Evolutionary conservation across 2,797 vertebrate species (phyloP).

Genomic region (Amazona finschi): DNA sequence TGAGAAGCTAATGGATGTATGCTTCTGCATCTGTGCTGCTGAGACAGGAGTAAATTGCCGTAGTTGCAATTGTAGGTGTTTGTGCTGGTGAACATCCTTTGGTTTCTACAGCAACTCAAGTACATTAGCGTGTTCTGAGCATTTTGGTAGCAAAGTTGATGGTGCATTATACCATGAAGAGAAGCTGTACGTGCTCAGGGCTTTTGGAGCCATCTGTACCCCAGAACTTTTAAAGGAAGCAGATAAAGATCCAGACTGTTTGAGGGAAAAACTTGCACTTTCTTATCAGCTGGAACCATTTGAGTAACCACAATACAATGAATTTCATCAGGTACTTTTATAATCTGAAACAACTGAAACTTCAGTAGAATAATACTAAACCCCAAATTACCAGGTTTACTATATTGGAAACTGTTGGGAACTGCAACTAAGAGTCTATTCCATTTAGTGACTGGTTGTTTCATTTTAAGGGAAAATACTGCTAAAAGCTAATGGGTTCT

Average conservation of each 20-base stretch:
- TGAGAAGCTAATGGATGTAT: neutral
- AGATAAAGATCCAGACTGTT: neutral
- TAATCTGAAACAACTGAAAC: neutral
- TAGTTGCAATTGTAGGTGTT: neutral
- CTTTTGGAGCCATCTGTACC: neutral
- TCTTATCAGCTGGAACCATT: neutral
- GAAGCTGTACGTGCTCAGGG: neutral
- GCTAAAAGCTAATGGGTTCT: neutral
- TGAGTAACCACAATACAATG: neutral
- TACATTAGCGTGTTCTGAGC: neutral
- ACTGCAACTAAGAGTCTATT: neutral
- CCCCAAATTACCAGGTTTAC: neutral
- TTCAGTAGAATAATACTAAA: neutral
- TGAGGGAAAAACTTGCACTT: neutral
- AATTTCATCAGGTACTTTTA: neutral
- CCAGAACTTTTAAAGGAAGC: neutral
- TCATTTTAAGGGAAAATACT: neutral
- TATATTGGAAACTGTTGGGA: neutral
- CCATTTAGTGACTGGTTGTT: neutral
- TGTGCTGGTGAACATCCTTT: neutral
- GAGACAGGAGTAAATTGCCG: neutral
- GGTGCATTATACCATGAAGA: fast-evolving
- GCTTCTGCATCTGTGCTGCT: neutral
- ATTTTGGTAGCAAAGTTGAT: neutral
- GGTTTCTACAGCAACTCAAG: neutral